phyloP scores from a whole-genome alignment of 1,140 invertebrate genomes.

The Drosophila athabasca region DNA sequence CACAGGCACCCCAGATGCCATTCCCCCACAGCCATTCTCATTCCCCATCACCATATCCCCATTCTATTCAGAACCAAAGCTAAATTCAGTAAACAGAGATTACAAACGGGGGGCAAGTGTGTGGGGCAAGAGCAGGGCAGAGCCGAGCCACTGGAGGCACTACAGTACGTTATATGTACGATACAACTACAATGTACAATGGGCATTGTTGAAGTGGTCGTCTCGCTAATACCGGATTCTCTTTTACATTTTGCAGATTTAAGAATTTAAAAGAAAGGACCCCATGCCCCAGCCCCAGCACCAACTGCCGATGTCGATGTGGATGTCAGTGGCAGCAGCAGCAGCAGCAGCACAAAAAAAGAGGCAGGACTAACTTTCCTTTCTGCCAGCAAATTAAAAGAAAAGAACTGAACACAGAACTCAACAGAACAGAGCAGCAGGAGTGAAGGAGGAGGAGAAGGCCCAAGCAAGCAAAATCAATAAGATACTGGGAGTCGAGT shows the following conservation, averaged over 20 bases:
- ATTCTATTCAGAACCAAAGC: slow-evolving; percentile 36
- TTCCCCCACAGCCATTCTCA: neutral
- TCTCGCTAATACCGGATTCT: slow-evolving; percentile 65
- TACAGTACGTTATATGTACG: neutral
- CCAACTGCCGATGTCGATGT: too few species aligned
- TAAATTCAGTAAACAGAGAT: slow-evolving; percentile 70
- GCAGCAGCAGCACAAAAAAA: slow-evolving; percentile 1
- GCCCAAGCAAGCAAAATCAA: slow-evolving; percentile 49
- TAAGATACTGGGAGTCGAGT: slow-evolving; percentile 10
- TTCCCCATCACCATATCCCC: slow-evolving; percentile 5
- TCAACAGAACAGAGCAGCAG: slow-evolving; percentile 22
- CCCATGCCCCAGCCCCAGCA: neutral
- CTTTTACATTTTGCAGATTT: slow-evolving; percentile 54
- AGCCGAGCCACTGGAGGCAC: neutral
- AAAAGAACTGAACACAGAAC: slow-evolving; percentile 27
- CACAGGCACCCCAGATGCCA: slow-evolving; percentile 3
- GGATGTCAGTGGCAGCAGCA: neutral
- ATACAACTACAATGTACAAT: slow-evolving; percentile 64
- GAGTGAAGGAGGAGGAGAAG: slow-evolving; percentile 5
- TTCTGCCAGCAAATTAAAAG: slow-evolving; percentile 46
- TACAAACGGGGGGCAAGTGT: slow-evolving; percentile 75
- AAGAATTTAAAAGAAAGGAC: slow-evolving; percentile 45
- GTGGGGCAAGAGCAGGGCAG: neutral
- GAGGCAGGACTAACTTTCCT: slow-evolving; percentile 11
- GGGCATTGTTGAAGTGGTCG: slow-evolving; percentile 51